phyloP scores from a whole-genome alignment of 1,140 invertebrate species.

The Brachionus paranguensis region DNA sequence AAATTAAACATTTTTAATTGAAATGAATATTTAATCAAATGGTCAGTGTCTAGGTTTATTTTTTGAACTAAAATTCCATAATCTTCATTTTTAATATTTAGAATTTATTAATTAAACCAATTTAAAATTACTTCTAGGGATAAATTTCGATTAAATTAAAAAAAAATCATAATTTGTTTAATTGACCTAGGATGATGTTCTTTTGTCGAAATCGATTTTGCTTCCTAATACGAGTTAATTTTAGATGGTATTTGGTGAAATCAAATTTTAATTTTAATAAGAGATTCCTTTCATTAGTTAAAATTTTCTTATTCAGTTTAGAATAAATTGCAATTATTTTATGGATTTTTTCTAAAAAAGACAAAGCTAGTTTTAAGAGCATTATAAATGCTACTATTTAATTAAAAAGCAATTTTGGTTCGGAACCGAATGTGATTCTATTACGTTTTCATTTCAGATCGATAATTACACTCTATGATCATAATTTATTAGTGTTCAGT shows the following conservation, averaged over 20 bases:
- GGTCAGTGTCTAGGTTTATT: no score
- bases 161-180: neutral
- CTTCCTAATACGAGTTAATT: neutral
- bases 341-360: neutral
- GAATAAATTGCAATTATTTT: neutral
- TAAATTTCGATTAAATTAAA: neutral
- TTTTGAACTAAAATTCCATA: no score
- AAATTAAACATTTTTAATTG: no score
- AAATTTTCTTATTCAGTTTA: neutral
- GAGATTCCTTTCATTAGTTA: neutral
- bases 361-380: neutral
- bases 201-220: neutral
- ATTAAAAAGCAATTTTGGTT: neutral
- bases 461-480: conserved; percentile 21
- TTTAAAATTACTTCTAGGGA: neutral
- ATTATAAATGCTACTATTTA: neutral
- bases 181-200: neutral
- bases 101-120: neutral
- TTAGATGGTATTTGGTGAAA: neutral
- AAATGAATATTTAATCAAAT: no score
- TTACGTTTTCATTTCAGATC: neutral
- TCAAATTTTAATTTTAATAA: neutral
- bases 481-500: conserved; percentile 11
- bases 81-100: no score
- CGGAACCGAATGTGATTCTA: neutral